Evolutionary conservation across 2,888 invertebrate genomes (phyloP), one percentile per base, ranked within the genome.

Genomic region (Pyralis farinalis): DNA sequence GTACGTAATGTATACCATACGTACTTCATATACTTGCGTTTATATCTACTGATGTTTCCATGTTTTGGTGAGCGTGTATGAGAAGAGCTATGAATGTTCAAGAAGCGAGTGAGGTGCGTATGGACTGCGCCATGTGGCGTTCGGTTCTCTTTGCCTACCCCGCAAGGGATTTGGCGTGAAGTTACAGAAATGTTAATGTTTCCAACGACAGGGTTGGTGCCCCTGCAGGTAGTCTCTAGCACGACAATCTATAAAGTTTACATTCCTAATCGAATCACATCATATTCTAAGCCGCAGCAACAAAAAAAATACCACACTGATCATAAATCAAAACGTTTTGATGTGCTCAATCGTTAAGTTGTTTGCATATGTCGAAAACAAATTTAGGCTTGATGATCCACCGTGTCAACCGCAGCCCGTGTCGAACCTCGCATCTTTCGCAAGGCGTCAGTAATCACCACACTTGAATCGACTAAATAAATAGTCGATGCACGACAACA

Each of bases 401-500:
- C 60, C 71, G 64, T 73, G 74, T 71, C 71, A 65, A 71, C 73
- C 76, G 57, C 76, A 72, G 49, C 51, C 73, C 74, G 72, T 78
- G 74, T 68, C 73, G 60, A 72, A 72, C 62, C 52, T 47, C 60
- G 57, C 66, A 71, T 66, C 59, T 70, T 71, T 71, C 70, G 72
- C 72, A 68, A 72, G 66, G 56, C 64, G 63, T 65, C 65, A 67
- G 68, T 77, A 77, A 79, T 79, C 70, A 71, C 61, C 68, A 59
- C 52, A 53, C 72, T 71, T 69, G 69, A 82, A 75, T 74, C 70
- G 54, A 50, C 55, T 57, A 79, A 80, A 85, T 57, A 79, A 80
- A 85, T 82, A 70, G 76, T 71, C 53, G 57, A 62, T 55, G 73
- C 86, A 84, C 84, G 83, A 84, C 70, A 71, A 53, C 59, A 64